Conservation (phyloP, 2,797 vertebrate genomes). For the Hemibagrus guttatus region DNA sequence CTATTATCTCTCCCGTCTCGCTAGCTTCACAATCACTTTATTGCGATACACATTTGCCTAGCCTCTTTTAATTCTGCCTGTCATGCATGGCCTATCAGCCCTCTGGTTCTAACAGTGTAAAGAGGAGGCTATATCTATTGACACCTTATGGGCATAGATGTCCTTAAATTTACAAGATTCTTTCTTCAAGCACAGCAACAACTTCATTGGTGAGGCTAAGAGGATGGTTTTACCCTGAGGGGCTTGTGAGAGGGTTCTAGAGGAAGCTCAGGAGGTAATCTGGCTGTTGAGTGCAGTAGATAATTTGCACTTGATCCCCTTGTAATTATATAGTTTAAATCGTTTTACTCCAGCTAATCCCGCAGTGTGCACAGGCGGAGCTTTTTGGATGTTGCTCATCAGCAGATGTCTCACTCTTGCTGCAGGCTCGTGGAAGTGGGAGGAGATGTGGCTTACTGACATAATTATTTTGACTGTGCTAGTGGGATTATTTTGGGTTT, state of each 20-base stretch:
- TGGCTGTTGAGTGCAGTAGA: conserved; percentile 83
- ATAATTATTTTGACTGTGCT: conserved; percentile 71
- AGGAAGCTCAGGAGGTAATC: conserved; percentile 78
- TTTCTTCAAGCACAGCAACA: conserved; percentile 64
- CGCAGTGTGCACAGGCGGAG: conserved; percentile 54
- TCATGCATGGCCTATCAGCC: conserved; percentile 92
- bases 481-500: conserved; percentile 56
- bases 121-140: conserved; percentile 81
- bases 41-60: conserved; percentile 96
- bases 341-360: conserved; percentile 86
- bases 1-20: conserved; percentile 97
- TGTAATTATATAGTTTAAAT: conserved; percentile 92
- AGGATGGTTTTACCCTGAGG: conserved; percentile 41
- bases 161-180: conserved; percentile 64
- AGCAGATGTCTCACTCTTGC: conserved; percentile 62
- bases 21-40: conserved; percentile 95
- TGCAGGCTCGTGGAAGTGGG: conserved; percentile 57
- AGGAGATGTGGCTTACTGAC: conserved; percentile 61
- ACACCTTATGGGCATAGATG: conserved; percentile 88
- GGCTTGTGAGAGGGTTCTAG: conserved; percentile 39
- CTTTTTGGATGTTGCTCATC: conserved; percentile 64
- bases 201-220: conserved; percentile 70
- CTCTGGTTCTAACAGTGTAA: conserved; percentile 81
- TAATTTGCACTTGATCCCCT: conserved; percentile 90
- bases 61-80: conserved; percentile 95